Evolutionary conservation across 2,113 vertebrate genomes (phyloP).

Genomic region (Suncus etruscus): DNA sequence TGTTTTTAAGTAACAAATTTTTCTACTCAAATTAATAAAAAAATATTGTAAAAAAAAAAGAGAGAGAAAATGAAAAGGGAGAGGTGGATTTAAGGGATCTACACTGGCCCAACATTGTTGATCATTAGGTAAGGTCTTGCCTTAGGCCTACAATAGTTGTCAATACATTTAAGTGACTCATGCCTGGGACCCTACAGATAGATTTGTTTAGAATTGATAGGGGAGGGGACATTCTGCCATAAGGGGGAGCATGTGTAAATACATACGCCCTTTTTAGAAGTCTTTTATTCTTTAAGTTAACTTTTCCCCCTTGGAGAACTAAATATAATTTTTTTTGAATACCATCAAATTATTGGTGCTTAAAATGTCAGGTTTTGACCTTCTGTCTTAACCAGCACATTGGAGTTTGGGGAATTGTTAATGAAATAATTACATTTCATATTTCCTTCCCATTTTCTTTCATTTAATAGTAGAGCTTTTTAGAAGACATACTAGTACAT

Average conservation of each 20-base stretch:
- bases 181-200: background rate
- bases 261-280: background rate
- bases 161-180: too few relatives aligned
- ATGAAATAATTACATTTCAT: background rate
- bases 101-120: too few relatives aligned
- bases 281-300: background rate
- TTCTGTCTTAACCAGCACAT: background rate
- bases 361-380: background rate
- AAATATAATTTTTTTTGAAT: background rate
- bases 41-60: too few relatives aligned
- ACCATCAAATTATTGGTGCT: background rate
- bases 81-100: too few relatives aligned
- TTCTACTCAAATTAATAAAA: too few relatives aligned
- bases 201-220: background rate
- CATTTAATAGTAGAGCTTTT: constrained; percentile 31
- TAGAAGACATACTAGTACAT: background rate
- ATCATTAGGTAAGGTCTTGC: too few relatives aligned
- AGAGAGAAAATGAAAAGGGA: too few relatives aligned
- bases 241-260: background rate
- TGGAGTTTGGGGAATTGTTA: constrained; percentile 19
- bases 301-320: constrained; percentile 40
- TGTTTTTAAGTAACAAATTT: too few relatives aligned
- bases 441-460: constrained; percentile 1
- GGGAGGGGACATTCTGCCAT: too few relatives aligned
- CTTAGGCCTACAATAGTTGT: too few relatives aligned